A percentile compares a stretch with the other conserved stretches of the same genome.
Evolutionary conservation across 2,113 vertebrate species (phyloP).

Genomic region (Butastur rufipennis): DNA sequence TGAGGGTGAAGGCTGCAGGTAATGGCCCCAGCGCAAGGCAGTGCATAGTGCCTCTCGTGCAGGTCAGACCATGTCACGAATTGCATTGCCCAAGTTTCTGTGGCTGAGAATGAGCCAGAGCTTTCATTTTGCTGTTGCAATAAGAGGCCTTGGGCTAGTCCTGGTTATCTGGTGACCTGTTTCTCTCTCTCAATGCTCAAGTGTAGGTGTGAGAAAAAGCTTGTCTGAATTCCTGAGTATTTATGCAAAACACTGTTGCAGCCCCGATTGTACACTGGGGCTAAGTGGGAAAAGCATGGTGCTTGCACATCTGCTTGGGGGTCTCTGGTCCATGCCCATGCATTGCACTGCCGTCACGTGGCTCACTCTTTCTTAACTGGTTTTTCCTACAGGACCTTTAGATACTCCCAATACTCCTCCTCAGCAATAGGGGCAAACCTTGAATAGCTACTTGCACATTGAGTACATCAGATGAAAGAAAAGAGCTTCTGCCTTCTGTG

Average conservation of each 20-base stretch:
- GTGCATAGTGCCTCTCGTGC: neutral
- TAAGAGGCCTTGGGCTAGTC: neutral
- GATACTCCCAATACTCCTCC: neutral
- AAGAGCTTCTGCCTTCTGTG: neutral
- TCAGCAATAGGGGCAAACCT: neutral
- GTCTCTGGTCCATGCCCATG: neutral
- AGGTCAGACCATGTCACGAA: neutral
- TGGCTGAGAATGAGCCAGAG: neutral
- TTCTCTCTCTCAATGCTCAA: neutral
- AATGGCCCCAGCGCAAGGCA: neutral
- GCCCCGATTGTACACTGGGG: neutral
- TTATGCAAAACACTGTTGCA: neutral
- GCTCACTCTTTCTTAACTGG: neutral
- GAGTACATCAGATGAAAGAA: neutral
- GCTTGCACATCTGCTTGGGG: neutral
- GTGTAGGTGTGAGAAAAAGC: neutral
- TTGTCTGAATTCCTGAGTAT: neutral
- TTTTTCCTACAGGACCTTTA: neutral
- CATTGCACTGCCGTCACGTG: neutral
- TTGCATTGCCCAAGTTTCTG: neutral
- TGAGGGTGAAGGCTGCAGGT: neutral
- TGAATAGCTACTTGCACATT: neutral
- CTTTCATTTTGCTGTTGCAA: conserved; percentile 25
- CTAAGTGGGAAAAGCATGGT: neutral
- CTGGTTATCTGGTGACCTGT: neutral